Conservation (phyloP, 2,113 vertebrate species). For the Prochilodus magdalenae region DNA sequence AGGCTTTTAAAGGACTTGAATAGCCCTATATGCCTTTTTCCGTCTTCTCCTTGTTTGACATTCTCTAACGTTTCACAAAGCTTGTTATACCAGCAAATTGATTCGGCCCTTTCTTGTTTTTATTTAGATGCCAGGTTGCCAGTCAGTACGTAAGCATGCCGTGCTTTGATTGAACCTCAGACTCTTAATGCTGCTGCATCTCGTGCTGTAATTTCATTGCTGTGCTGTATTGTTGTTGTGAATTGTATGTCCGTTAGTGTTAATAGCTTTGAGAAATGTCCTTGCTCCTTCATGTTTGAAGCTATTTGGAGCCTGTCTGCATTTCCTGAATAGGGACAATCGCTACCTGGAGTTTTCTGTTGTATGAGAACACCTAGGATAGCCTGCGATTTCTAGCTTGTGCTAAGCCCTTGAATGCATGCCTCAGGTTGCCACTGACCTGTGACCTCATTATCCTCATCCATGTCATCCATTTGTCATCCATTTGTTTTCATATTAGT, state of each 20-base stretch:
- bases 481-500: too few relatives aligned
- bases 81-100: conserved; percentile 50
- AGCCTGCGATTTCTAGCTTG: too few relatives aligned
- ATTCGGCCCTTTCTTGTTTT: conserved; percentile 48
- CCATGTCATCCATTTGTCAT: too few relatives aligned
- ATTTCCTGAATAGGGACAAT: background rate
- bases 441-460: too few relatives aligned
- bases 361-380: too few relatives aligned
- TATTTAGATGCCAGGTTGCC: conserved; percentile 27
- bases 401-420: too few relatives aligned
- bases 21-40: conserved; percentile 35
- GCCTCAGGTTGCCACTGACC: too few relatives aligned
- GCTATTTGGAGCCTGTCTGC: background rate
- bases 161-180: background rate
- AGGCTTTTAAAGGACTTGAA: conserved; percentile 52
- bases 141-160: background rate
- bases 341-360: too few relatives aligned
- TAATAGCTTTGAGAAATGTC: conserved; percentile 31
- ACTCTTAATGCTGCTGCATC: background rate
- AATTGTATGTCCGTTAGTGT: conserved; percentile 11
- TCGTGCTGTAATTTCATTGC: background rate
- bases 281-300: background rate
- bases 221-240: background rate
- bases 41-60: conserved; percentile 41
- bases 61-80: conserved; percentile 58